Evolutionary conservation across 2,113 vertebrate species (phyloP), one percentile per base, ranked within the genome.

Genomic region (Sardina pilchardus): DNA sequence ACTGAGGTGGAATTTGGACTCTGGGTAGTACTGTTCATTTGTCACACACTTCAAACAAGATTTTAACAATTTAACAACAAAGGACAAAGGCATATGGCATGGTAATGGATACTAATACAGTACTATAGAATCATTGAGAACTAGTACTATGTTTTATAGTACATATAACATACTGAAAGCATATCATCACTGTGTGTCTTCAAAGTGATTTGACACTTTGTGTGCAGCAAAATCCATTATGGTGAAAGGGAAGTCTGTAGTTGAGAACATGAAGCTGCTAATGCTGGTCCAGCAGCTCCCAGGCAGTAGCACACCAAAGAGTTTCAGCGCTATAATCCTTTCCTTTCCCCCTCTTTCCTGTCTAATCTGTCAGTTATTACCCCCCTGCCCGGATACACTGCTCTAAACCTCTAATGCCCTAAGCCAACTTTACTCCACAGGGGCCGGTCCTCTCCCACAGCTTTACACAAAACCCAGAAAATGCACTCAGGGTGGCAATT

Each of bases 321-420:
- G 39, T 47, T n/a, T 21, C 85, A 50, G 12, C 16, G 21, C 45
- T 21, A 81, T 88, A 87, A 87, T 84, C 86, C 63, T 39, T 63
- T 89, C 42, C 84, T 84, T 67, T 47, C 81, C n/a, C 47, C 36
- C 67, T 84, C 63, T 44, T 75, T 81, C 12, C 10, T 34, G 39
- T 36, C 21, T 83, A 87, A 87, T 84, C 87, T 85, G 14, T 83
- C 83, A 9, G 0, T 87, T 56, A 88, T 36, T 85, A 19, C 39
- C 36, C 24, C 39, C n/a, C 82, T 53, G 67, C 84, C 83, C 78
- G 80, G 48, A 86, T 81, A 83, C 56, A 26, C 19, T 30, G 7
- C 83, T 50, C 75, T 26, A 26, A 48, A 87, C n/a, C 78, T 82
- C 75, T 82, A 81, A 59, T 50, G 26, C 12, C n/a, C 44, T 86